Evolutionary conservation across 2,113 vertebrate species (phyloP), one percentile per base, ranked within the genome.

Genomic region (Nothoprocta pentlandii): DNA sequence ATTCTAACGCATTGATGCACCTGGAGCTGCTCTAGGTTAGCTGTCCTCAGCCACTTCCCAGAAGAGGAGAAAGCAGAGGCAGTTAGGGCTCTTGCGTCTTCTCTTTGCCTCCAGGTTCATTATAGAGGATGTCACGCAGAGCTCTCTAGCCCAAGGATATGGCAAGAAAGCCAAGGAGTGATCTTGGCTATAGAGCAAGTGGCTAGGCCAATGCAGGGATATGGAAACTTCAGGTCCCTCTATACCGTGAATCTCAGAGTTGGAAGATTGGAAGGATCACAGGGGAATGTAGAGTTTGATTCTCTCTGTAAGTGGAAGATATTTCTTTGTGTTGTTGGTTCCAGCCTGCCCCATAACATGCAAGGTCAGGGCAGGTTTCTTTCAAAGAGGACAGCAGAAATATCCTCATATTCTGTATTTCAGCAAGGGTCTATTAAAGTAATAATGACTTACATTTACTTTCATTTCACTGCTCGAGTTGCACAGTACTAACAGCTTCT

Each of bases 321-420:
- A 44, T 5, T 74, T 82, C 30, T 92, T 34, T 85, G 36, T 49
- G 73, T 30, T 20, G 14, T 14, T 10, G 16, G 42, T 83, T 85
- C 25, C 46, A 94, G 76, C 16, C 71, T 75, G 56, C 26, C 94
- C n/a, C 56, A 71, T 10, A 80, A 66, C 85, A 88, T 46, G 90
- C 80, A 78, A 78, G 68, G 68, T 89, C 85, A 91, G 49, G 46
- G 64, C 73, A 92, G 32, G 32, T 85, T 93, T 93, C 34, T 66
- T 80, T 93, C 73, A 86, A 91, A 95, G 62, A 49, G 58, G 26
- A 81, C 2, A 13, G 20, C 25, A 90, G 61, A 94, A 92, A 54
- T 42, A 86, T 21, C 44, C 87, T 83, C n/a, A 47, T 19, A 61
- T 0, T 0, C 42, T 42, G 28, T 71, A 68, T 44, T 93, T 80